A percentile compares a stretch with the other conserved stretches of the same genome.
phyloP scores from a whole-genome alignment of 1,140 invertebrate genomes.

The Drosophila grimshawi region DNA sequence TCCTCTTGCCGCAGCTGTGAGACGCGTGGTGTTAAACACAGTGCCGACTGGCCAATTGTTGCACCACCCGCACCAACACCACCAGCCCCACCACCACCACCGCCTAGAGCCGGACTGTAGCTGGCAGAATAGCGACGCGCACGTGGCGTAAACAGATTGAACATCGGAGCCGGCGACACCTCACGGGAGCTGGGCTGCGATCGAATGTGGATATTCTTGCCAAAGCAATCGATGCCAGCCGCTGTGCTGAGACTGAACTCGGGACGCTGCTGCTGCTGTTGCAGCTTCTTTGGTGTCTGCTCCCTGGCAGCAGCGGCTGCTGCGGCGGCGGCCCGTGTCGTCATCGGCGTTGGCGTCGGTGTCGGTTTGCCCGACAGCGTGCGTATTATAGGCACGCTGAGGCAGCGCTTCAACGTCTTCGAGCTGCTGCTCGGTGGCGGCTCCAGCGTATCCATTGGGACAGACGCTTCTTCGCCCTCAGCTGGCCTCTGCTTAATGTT shows the following conservation, averaged over 20 bases:
- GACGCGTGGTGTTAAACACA: slow-evolving; percentile 91
- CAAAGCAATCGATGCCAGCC: slow-evolving; percentile 56
- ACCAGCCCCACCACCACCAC: slow-evolving; percentile 48
- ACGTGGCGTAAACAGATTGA: slow-evolving; percentile 87
- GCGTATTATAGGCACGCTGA: slow-evolving; percentile 93
- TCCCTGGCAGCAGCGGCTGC: slow-evolving; percentile 72
- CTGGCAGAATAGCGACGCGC: slow-evolving; percentile 93
- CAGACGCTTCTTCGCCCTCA: not conserved
- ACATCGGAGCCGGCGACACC: slow-evolving; percentile 84
- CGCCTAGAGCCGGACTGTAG: slow-evolving; percentile 87
- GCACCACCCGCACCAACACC: slow-evolving; percentile 74
- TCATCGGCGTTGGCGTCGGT: slow-evolving; percentile 70
- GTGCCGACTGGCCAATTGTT: slow-evolving; percentile 79
- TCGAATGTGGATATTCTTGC: slow-evolving; percentile 69
- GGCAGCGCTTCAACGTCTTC: slow-evolving; percentile 90
- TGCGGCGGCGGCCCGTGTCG: slow-evolving; percentile 84
- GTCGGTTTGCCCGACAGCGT: slow-evolving; percentile 49
- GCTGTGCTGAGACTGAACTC: slow-evolving; percentile 30
- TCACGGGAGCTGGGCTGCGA: slow-evolving; percentile 78
- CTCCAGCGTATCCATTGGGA: slow-evolving; percentile 69
- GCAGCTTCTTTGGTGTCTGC: slow-evolving; percentile 67
- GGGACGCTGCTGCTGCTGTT: slow-evolving; percentile 17
- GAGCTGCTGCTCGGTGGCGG: slow-evolving; percentile 68
- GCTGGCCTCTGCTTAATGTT: slow-evolving; percentile 9
- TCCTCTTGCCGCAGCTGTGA: slow-evolving; percentile 95